phyloP scores from a whole-genome alignment of 2,113 vertebrate species.

The Scomber japonicus region DNA sequence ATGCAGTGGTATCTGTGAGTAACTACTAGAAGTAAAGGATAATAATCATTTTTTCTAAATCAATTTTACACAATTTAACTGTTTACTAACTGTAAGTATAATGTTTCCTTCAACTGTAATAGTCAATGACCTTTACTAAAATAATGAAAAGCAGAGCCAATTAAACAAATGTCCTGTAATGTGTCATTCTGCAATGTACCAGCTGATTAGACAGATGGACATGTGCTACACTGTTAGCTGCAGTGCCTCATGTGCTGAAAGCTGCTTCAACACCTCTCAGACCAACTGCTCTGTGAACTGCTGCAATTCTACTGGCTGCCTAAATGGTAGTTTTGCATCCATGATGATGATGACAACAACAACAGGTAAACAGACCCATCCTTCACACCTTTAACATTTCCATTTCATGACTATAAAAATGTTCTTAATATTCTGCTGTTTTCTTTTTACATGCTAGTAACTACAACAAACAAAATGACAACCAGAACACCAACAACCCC shows the following conservation, averaged over 20 bases:
- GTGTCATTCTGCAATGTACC: slow-evolving; percentile 52
- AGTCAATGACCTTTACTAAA: not conserved
- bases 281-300: slow-evolving; percentile 78
- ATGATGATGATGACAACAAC: slow-evolving; percentile 59
- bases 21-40: not conserved
- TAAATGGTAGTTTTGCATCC: slow-evolving; percentile 61
- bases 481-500: slow-evolving; percentile 3
- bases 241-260: not conserved
- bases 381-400: not conserved
- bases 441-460: not conserved
- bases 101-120: not conserved
- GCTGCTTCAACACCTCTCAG: slow-evolving; percentile 61
- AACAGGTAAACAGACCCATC: slow-evolving; percentile 55
- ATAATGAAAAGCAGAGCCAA: not conserved
- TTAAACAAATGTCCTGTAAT: not conserved
- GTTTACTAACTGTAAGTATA: not conserved
- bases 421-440: not conserved
- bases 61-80: not conserved
- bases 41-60: not conserved
- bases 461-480: not conserved
- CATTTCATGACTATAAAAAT: not conserved
- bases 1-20: not conserved
- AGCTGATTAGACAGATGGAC: slow-evolving; percentile 76
- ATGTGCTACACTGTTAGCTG: slow-evolving; percentile 74
- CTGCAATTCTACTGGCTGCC: slow-evolving; percentile 79